phyloP scores from a whole-genome alignment of 2,797 vertebrate genomes.

The Anomalospiza imberbis region DNA sequence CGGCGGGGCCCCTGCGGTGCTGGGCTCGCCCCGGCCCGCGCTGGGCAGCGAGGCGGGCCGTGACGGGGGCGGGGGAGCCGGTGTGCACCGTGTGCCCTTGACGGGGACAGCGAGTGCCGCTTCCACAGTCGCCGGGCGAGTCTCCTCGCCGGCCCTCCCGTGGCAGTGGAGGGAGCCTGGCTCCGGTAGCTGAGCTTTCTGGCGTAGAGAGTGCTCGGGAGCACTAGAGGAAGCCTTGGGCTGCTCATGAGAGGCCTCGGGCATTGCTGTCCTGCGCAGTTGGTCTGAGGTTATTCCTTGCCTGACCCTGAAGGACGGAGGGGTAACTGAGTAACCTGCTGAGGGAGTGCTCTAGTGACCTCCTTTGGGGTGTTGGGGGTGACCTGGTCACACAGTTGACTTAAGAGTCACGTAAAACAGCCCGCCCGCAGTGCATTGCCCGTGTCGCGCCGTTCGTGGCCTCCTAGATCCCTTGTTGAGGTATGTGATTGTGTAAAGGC shows the following conservation, averaged over 20 bases:
- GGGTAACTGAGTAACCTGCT: not conserved
- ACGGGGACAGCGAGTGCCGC: not conserved
- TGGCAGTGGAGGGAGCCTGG: not conserved
- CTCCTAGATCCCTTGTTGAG: not conserved
- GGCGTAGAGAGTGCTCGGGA: not conserved
- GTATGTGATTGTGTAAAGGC: not conserved
- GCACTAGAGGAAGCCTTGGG: not conserved
- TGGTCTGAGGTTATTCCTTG: not conserved
- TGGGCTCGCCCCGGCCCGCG: rapidly evolving
- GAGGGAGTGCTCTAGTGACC: rapidly evolving
- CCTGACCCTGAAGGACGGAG: not conserved
- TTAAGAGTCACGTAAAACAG: rapidly evolving
- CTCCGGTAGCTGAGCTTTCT: rapidly evolving
- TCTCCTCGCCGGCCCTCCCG: not conserved
- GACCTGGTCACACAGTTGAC: rapidly evolving
- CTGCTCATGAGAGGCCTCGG: not conserved
- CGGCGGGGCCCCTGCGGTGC: rapidly evolving
- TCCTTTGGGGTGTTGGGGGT: rapidly evolving
- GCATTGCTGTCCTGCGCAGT: rapidly evolving
- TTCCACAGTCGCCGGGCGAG: rapidly evolving
- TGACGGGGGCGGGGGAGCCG: rapidly evolving
- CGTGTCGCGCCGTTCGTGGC: rapidly evolving
- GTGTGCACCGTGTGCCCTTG: not conserved
- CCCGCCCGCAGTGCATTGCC: rapidly evolving
- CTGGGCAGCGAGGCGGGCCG: not conserved